Base-by-base conservation (phyloP, 2,888 invertebrate genomes). In the Caenorhabditis sp. region DNA sequence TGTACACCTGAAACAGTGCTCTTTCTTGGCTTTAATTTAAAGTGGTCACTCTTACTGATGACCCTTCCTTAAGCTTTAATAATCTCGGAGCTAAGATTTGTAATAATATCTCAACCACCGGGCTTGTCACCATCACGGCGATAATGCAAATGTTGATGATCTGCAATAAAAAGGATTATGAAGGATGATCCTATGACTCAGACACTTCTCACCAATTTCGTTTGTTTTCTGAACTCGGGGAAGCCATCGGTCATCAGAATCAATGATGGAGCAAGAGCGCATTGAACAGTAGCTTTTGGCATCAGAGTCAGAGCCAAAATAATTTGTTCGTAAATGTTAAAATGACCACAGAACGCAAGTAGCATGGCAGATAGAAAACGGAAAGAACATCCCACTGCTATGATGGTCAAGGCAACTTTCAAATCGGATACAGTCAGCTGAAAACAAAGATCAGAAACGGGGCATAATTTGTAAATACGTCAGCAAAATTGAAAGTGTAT, bases 221-320 rank as follows among this genome's bases (percentile, higher is more conserved):
- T 78, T 35, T 70, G 43, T 8, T 78, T 59, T 8, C 45, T 27
- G n/a, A 68, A 46, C 17, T 78, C 76, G 8, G 80, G 80, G 27
- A 76, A 81, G 0, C 43, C 53, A 26, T 63, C 39, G 7, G 76
- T 58, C 26, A 59, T 45, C 0, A 61, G 6, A 20, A 78, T 55
- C 1, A 79, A 17, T 0, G 73, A 73, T 8, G 81, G 81, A 17
- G 73, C 76, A 27, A 81, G 53, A 26, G 81, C 81, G 24, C 76
- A 73, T 53, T 81, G 81, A 11, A 81, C 76, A 11, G 81, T 81
- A 1, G 77, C 81, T 50, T 78, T 79, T 30, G 77, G 77, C 55
- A 79, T 58, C 50, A 79, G 26, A 0, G 78, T 56, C 6, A 79
- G 20, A 6, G 74, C 41, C n/a, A 81, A n/a, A 20, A 81, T 63